Evolutionary conservation across 1,140 invertebrate genomes (phyloP).

Genomic region (Apocrypta bakeri): DNA sequence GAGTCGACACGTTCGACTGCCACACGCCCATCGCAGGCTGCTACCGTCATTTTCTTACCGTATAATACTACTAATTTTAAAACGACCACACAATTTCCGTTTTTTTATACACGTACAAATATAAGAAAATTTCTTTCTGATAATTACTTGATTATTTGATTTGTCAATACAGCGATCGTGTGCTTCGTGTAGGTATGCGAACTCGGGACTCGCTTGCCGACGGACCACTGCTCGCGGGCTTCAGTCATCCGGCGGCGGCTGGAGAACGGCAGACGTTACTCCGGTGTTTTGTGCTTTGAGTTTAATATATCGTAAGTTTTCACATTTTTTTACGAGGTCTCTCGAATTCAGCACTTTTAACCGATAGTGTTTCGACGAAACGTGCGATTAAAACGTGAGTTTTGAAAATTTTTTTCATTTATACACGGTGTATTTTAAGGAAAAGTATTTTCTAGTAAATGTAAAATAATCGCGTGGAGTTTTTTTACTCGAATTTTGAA

Average conservation of each 20-base stretch:
- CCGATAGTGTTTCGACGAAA: too few relatives aligned
- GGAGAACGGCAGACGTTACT: too few relatives aligned
- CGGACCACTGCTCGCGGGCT: background rate
- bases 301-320: background rate
- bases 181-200: background rate
- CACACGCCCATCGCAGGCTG: background rate
- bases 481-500: too few relatives aligned
- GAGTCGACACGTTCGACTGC: background rate
- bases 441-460: too few relatives aligned
- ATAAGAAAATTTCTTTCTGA: background rate
- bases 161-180: background rate
- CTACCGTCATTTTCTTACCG: background rate
- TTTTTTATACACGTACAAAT: background rate
- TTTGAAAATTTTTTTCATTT: too few relatives aligned
- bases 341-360: too few relatives aligned
- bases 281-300: too few relatives aligned
- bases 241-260: slow-evolving; percentile 32
- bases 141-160: background rate
- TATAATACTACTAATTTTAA: background rate
- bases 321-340: background rate
- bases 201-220: background rate
- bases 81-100: background rate
- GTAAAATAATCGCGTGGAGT: too few relatives aligned
- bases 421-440: too few relatives aligned
- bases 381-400: too few relatives aligned